Base-by-base conservation (phyloP, 53 echinoderm and acorn worm species). In the Arbacia lixula region DNA sequence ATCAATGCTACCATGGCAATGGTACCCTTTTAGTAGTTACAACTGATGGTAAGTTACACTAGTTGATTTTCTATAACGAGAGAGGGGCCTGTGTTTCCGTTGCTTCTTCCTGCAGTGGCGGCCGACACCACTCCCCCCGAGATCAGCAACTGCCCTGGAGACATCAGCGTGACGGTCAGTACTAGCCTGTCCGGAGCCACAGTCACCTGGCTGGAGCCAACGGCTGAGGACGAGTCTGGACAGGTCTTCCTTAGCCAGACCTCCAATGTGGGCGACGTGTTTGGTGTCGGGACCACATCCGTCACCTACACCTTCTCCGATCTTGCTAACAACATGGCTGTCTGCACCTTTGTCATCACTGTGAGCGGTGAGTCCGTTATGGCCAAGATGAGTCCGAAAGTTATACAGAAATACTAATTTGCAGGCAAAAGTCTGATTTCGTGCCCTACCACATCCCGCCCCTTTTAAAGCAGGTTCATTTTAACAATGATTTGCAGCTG, bases 261-360 rank as follows among this genome's bases (percentile, higher is more conserved):
- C 68, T 67, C 85, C 71, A 64, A 5, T 29, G 80, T 88, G 0
- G 88, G 88, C 10, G 53, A 85, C 33, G 36, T 71, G 40, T 88
- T 91, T 50, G 24, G 12, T 3, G 12, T 58, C 29, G 92, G 92
- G 11, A 12, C 17, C 32, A 71, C 88, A 22, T 2, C 54, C 0
- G 88, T 91, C 27, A 71, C 85, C 10, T 88, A 88, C 73, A 84
- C 80, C 78, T 88, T 85, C 81, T 36, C 40, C 20, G 92, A 91
- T 72, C 66, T 30, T 24, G 65, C 85, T n/a, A 88, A 88, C 57
- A 91, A 91, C 39, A 6, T 32, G 21, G 85, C 68, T 4, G 24
- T 52, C 14, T 91, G 92, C 36, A 1, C 53, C 25, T 88, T 91
- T 37, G 49, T 55, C 12, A 60, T 91, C 12, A 86, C 83, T 19